phyloP scores from a whole-genome alignment of 2,797 vertebrate genomes.

The Podarcis siculus region DNA sequence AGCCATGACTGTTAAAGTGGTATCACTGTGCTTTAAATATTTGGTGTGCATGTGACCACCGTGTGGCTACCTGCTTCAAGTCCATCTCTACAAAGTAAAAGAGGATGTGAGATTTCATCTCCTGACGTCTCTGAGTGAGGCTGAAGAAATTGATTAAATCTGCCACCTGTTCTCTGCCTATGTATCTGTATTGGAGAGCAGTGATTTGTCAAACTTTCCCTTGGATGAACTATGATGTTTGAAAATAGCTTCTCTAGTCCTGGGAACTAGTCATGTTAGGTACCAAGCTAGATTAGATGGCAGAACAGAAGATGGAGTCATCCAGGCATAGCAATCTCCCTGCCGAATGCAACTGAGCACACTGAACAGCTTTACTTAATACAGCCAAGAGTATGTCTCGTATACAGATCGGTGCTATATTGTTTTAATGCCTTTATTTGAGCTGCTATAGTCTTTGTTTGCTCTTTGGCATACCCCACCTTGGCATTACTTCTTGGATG shows the following conservation, averaged over 20 bases:
- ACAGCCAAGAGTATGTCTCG: background rate
- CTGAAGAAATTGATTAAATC: too few relatives aligned
- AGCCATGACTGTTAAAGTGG: background rate
- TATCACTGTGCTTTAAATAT: too few relatives aligned
- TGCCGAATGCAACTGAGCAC: background rate
- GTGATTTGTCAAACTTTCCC: background rate
- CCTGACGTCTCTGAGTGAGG: too few relatives aligned
- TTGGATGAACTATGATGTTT: background rate
- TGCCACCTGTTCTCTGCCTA: too few relatives aligned
- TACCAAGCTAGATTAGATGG: background rate
- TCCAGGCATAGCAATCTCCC: background rate
- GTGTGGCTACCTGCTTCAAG: too few relatives aligned
- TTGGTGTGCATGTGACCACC: too few relatives aligned
- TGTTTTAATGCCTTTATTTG: too few relatives aligned
- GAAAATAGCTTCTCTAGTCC: background rate
- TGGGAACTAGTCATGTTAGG: background rate
- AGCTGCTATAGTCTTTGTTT: too few relatives aligned
- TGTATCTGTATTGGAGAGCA: background rate
- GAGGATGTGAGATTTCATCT: background rate
- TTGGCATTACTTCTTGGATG: too few relatives aligned
- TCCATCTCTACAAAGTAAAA: background rate
- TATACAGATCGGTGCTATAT: too few relatives aligned
- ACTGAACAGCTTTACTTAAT: background rate
- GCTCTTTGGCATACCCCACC: too few relatives aligned
- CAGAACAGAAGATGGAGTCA: background rate